A percentile compares a stretch with the other conserved stretches of the same genome.
These are phyloP conservation scores for Lagodon rhomboides DNA, from an alignment of 2,797 vertebrate genomes.

Conservation along the genomic window DNA sequence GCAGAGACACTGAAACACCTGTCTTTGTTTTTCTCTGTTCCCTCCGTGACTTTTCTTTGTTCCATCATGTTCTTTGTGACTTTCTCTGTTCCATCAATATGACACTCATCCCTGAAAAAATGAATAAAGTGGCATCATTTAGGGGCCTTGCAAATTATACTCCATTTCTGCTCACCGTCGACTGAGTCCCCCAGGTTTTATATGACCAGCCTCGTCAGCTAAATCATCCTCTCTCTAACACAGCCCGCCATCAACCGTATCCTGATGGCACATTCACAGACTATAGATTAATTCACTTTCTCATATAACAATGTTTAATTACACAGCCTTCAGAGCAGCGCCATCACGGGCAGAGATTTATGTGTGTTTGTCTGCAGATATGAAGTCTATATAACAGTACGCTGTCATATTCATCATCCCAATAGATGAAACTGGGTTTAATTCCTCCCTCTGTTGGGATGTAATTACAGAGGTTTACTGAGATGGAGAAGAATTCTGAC, in stretches of 20 bases:
- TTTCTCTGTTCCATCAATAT: conserved; percentile 60
- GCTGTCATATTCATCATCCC: conserved; percentile 82
- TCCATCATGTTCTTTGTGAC: conserved; percentile 46
- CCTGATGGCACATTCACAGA: conserved; percentile 82
- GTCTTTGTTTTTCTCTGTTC: conserved; percentile 43
- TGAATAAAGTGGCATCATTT: conserved; percentile 72
- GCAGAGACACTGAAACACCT: conserved; percentile 6
- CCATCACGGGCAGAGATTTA: conserved; percentile 80
- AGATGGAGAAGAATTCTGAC: conserved; percentile 78
- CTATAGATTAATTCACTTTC: conserved; percentile 82
- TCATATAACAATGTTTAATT: conserved; percentile 86
- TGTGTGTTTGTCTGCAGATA: conserved; percentile 83
- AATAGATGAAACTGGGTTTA: conserved; percentile 81
- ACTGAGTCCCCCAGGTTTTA: conserved; percentile 73
- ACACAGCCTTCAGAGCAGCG: conserved; percentile 81
- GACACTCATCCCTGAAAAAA: conserved; percentile 60
- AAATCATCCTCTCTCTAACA: conserved; percentile 77
- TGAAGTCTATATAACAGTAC: conserved; percentile 83
- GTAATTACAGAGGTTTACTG: conserved; percentile 85
- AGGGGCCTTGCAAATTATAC: conserved; percentile 72
- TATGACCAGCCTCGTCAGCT: conserved; percentile 71
- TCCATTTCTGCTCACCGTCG: conserved; percentile 64
- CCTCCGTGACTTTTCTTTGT: conserved; percentile 49
- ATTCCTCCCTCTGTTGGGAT: conserved; percentile 81
- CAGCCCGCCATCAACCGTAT: conserved; percentile 76